phyloP scores from a whole-genome alignment of 2,888 invertebrate genomes.

The Phorcus lineatus region DNA sequence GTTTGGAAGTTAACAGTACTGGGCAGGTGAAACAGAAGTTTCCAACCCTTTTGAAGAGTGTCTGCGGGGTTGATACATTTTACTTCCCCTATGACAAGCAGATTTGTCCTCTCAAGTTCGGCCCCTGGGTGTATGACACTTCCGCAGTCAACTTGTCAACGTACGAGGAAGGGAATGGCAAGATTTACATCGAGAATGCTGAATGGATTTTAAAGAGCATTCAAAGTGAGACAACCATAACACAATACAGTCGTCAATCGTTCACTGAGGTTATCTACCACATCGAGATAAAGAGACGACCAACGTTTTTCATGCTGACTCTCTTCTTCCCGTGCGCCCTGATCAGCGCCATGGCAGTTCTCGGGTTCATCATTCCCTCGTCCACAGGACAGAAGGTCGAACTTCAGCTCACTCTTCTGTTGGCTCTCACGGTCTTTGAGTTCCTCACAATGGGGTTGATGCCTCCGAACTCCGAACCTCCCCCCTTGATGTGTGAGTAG shows the following conservation, averaged over 20 bases:
- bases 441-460: neutral
- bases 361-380: neutral
- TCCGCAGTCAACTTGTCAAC: neutral
- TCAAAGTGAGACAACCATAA: neutral
- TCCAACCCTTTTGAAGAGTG: neutral
- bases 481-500: no score
- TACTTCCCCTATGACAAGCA: neutral
- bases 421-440: neutral
- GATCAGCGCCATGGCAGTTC: neutral
- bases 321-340: neutral
- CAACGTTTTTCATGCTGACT: no score
- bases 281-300: neutral
- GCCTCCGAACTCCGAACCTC: neutral
- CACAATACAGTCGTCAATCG: neutral
- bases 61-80: neutral
- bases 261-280: neutral
- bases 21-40: neutral
- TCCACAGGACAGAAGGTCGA: neutral
- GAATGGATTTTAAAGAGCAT: neutral
- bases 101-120: neutral
- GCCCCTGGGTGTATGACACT: neutral
- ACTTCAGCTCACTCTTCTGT: neutral
- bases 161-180: no score
- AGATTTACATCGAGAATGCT: no score
- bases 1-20: no score